Evolutionary conservation across 2,113 vertebrate species (phyloP).

Genomic region (Gymnobelideus leadbeateri): DNA sequence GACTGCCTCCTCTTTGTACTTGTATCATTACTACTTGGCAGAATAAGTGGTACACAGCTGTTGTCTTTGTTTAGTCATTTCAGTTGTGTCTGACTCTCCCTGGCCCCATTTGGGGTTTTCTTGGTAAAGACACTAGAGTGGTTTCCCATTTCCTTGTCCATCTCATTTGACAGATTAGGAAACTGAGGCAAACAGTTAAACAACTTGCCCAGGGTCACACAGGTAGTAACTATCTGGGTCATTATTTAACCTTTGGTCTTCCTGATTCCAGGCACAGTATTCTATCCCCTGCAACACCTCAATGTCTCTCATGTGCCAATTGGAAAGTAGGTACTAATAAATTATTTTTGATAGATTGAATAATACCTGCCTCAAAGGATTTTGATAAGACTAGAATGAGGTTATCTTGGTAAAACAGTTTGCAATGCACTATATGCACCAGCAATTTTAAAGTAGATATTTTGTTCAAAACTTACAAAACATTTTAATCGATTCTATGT

Average conservation of each 20-base stretch:
- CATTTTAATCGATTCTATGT: not conserved
- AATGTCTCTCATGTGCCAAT: not conserved
- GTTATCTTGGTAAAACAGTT: not conserved
- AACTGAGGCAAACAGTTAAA: not conserved
- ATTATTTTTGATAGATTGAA: not conserved
- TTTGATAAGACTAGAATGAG: not conserved
- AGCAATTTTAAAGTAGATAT: not conserved
- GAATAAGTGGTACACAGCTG: too few species aligned
- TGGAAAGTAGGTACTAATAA: not conserved
- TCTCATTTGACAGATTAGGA: not conserved
- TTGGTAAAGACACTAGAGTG: not conserved
- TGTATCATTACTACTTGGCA: not conserved
- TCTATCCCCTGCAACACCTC: not conserved
- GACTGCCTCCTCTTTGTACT: not conserved
- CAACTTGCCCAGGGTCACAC: not conserved
- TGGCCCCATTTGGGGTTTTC: not conserved
- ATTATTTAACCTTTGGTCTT: not conserved
- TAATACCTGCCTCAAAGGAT: not conserved
- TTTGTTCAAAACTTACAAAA: conserved; percentile 50
- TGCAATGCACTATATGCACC: not conserved
- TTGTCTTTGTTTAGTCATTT: too few species aligned
- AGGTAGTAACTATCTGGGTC: not conserved
- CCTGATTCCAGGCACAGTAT: not conserved
- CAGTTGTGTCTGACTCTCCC: not conserved
- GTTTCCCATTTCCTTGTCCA: not conserved